A percentile compares a stretch with the other conserved stretches of the same genome.
phyloP scores from a whole-genome alignment of 2,888 invertebrate species.

The Empis stercorea region DNA sequence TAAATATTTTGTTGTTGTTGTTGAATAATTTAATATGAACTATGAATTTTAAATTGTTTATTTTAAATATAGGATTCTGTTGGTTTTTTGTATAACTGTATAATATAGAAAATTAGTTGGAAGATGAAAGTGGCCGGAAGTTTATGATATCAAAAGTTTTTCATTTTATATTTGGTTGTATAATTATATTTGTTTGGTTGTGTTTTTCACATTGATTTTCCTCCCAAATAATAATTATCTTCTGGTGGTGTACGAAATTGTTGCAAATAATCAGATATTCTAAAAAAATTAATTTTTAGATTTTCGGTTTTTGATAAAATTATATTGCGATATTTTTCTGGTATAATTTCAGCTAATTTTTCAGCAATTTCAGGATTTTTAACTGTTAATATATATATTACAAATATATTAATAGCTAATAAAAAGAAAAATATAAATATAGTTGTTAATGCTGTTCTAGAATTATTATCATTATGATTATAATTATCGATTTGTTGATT shows the following conservation, averaged over 20 bases:
- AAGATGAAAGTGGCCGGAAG: too few species aligned
- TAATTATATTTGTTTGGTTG: too few species aligned
- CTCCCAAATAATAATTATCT: slow-evolving; percentile 18
- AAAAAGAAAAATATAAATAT: slow-evolving; percentile 27
- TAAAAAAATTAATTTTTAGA: slow-evolving; percentile 16
- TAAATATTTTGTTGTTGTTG: too few species aligned
- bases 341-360: slow-evolving; percentile 28
- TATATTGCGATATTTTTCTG: slow-evolving; percentile 31
- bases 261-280: slow-evolving; percentile 30
- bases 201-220: too few species aligned
- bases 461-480: slow-evolving; percentile 7
- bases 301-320: slow-evolving; percentile 28
- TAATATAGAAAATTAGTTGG: too few species aligned
- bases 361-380: slow-evolving; percentile 34
- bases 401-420: slow-evolving; percentile 25
- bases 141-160: too few species aligned
- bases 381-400: slow-evolving; percentile 32
- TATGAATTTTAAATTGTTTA: too few species aligned
- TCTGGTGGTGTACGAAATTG: slow-evolving; percentile 29
- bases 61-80: too few species aligned
- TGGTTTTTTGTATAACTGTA: too few species aligned
- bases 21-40: too few species aligned
- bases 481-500: slow-evolving; percentile 14
- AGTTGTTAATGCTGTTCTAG: slow-evolving; percentile 25
- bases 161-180: too few species aligned